A percentile compares a stretch with the other conserved stretches of the same genome.
Conservation (phyloP, 2,113 vertebrate species). For the Gobio gobio region DNA sequence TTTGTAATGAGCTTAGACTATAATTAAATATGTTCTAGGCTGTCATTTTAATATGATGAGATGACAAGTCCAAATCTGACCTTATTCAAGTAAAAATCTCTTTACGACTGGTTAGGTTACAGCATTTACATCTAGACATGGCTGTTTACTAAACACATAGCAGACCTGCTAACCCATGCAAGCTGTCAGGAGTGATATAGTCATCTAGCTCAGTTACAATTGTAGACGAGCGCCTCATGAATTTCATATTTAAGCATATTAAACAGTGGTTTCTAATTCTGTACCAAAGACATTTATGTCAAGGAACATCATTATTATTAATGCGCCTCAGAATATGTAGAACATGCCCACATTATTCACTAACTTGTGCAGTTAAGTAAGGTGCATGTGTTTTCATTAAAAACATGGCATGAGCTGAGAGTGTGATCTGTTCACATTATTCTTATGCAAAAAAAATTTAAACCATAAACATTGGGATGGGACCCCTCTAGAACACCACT, state of each 20-base stretch:
- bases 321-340: neutral
- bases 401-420: no score
- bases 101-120: neutral
- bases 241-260: slow-evolving; percentile 1
- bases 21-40: slow-evolving; percentile 11
- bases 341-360: neutral
- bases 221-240: neutral
- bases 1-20: neutral
- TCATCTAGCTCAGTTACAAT: neutral
- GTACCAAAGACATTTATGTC: neutral
- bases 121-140: slow-evolving; percentile 2
- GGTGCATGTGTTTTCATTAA: neutral
- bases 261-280: neutral
- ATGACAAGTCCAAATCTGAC: neutral
- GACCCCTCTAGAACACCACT: neutral
- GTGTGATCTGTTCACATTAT: neutral
- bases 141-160: slow-evolving; percentile 25
- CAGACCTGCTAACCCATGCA: slow-evolving; percentile 20
- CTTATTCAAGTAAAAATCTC: neutral
- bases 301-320: slow-evolving; percentile 1
- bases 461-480: neutral
- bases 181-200: slow-evolving; percentile 13
- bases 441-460: neutral
- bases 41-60: neutral
- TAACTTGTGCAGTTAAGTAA: neutral